phyloP scores from a whole-genome alignment of 2,113 vertebrate species.

The Daubentonia madagascariensis region DNA sequence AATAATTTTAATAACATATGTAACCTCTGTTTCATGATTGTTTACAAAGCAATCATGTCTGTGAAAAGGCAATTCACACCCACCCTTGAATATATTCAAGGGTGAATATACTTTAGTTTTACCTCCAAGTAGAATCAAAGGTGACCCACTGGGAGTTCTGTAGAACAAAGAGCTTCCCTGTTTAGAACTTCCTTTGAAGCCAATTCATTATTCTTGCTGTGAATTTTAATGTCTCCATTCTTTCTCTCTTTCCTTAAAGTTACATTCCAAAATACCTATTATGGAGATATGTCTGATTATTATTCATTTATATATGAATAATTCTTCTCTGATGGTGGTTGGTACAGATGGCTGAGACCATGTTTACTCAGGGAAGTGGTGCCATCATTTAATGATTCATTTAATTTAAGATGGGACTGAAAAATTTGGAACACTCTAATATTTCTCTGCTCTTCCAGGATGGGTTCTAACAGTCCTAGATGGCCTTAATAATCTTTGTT shows the following conservation, averaged over 20 bases:
- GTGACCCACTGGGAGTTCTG: constrained; percentile 8
- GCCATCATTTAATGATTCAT: neutral
- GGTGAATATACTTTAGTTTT: neutral
- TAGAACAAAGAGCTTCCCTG: constrained; percentile 42
- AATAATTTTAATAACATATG: neutral
- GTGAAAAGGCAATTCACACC: neutral
- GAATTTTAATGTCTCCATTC: constrained; percentile 29
- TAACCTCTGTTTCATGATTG: neutral
- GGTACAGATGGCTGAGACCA: neutral
- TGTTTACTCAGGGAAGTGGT: neutral
- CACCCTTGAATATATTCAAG: neutral
- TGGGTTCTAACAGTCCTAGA: neutral
- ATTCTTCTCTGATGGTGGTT: neutral
- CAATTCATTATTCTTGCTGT: constrained; percentile 24
- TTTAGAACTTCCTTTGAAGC: constrained; percentile 54
- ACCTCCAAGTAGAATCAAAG: constrained; percentile 25
- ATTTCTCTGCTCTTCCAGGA: neutral
- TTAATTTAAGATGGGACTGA: neutral
- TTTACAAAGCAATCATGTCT: neutral
- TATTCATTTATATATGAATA: neutral
- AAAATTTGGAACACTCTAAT: neutral
- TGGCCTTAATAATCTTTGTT: neutral
- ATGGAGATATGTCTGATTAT: neutral
- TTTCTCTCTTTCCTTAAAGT: constrained; percentile 31
- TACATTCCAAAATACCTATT: neutral